Base-by-base conservation (phyloP, 2,113 vertebrate genomes). In the Pantherophis guttatus region DNA sequence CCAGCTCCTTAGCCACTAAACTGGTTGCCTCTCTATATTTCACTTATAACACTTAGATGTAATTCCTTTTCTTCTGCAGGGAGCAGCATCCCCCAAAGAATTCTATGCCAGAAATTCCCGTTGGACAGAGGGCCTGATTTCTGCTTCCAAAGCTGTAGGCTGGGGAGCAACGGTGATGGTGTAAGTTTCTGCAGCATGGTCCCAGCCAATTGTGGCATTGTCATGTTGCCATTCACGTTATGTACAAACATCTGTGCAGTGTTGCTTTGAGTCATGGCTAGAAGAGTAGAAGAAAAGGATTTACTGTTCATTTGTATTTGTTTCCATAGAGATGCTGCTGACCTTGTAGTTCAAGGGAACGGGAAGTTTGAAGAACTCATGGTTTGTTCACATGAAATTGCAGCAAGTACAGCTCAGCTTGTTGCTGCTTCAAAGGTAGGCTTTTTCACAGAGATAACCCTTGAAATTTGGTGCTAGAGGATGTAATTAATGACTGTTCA, bases 151-250 rank as follows among this genome's bases (percentile, higher is more conserved):
- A 97, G 99, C 99, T 0, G 99, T 99, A 52, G 99, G 99, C 94
- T 99, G 99, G 99, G 99, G 99, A n/a, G 99, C 99, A 87, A 99
- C 99, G 0, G 96, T 99, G 95, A 98, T 99, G 99, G 99, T 99
- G 99, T 99, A 98, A 98, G 99, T 98, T 58, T 12, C 90, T 0
- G 55, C 48, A 54, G 70, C 4, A 62, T 19, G 39, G 48, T 11
- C 6, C 6, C 39, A 12, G 52, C 17, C 17, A 8, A 13, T 48
- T 59, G 55, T n/a, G n/a, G 57, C 57, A 65, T n/a, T 3, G 1
- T 52, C 17, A 23, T 8, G 21, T 48, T 21, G 3, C 48, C 53
- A 1, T 87, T 12, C 39, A 58, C 29, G 11, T 58, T n/a, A 12
- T 94, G n/a, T 7, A 0, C 12, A 7, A 13, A 39, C 33, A 6